phyloP scores from a whole-genome alignment of 2,113 vertebrate species.

The Anguilla japonica region DNA sequence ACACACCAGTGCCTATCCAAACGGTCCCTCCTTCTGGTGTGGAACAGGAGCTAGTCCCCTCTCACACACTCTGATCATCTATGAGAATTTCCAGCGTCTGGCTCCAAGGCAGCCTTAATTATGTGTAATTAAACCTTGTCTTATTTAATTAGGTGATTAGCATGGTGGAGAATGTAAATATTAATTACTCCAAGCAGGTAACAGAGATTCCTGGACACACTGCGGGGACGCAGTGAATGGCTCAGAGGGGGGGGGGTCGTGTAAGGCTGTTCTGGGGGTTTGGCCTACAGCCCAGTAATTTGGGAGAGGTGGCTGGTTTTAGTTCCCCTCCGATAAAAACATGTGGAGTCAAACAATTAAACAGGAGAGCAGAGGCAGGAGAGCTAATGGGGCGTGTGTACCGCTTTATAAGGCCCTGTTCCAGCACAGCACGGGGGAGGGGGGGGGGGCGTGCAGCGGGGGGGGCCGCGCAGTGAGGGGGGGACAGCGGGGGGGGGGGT shows the following conservation, averaged over 20 bases:
- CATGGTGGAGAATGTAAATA: slow-evolving; percentile 28
- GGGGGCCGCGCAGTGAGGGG: too few species aligned
- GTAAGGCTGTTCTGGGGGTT: slow-evolving; percentile 22
- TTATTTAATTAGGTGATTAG: slow-evolving; percentile 37
- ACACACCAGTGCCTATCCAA: too few species aligned
- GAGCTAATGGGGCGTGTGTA: slow-evolving; percentile 10
- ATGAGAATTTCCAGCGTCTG: slow-evolving; percentile 20
- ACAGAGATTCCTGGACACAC: slow-evolving; percentile 17
- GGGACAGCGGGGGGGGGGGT: too few species aligned
- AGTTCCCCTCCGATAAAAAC: slow-evolving; percentile 7
- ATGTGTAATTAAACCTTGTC: slow-evolving; percentile 37
- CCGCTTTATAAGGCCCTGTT: neutral
- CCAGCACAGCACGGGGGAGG: too few species aligned
- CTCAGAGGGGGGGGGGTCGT: neutral
- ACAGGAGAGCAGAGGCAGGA: neutral
- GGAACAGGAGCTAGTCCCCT: neutral
- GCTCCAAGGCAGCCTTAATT: slow-evolving; percentile 33
- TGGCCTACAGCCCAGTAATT: neutral
- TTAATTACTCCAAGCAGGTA: slow-evolving; percentile 34
- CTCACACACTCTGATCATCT: slow-evolving; percentile 22
- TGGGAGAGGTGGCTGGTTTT: slow-evolving; percentile 28
- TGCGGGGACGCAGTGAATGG: neutral
- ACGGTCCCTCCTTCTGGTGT: too few species aligned
- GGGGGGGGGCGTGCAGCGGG: too few species aligned
- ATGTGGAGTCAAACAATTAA: slow-evolving; percentile 13